Base-by-base conservation (phyloP, 30 jellyfish, hydroid and myxozoan species). In the Sanderia malayensis region DNA sequence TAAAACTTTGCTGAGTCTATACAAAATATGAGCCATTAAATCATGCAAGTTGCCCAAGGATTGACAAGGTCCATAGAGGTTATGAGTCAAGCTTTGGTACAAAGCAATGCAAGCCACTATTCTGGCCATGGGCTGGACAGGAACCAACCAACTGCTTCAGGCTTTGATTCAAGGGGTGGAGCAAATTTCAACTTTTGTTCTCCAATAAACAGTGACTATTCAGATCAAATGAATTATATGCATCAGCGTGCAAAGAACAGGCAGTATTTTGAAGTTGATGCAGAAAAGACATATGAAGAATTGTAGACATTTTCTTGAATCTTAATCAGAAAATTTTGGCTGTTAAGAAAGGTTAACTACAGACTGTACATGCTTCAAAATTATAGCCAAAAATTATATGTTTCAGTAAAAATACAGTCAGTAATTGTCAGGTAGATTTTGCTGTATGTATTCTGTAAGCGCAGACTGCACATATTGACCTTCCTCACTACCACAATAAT, bases 1-100 rank as follows among this genome's bases (percentile, higher is more conserved):
- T 63, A 79, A 2, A 66, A 86, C 21, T 67, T 79, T 67, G 73
- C 92, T 6, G 41, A 79, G 22, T 46, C 85, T 3, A 67, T 79
- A 65, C 84, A 79, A 30, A 64, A 64, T 20, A 67, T 79, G 76
- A 61, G 85, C 65, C 41, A 19, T 25, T 79, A 79, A 22, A 79
- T 79, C 44, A 18, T 47, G 67, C 92, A 79, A 53, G 92, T 63
- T 66, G 92, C 85, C 57, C 85, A 79, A 68, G 92, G 86, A 19
- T 37, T 79, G 47, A 11, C 86, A 21, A 66, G 49, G 52, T 79
- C 85, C 27, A 26, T 74, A 3, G 73, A 74, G 47, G 70, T 60
- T 44, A 74, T 67, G 63, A 79, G 77, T 20, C 85, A 67, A 23
- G 92, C 79, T 18, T 49, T 49, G 64, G 52, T 37, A 13, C 52